Evolutionary conservation across 2,888 invertebrate genomes (phyloP), one percentile per base, ranked within the genome.

Genomic region (Erebia epiphron): DNA sequence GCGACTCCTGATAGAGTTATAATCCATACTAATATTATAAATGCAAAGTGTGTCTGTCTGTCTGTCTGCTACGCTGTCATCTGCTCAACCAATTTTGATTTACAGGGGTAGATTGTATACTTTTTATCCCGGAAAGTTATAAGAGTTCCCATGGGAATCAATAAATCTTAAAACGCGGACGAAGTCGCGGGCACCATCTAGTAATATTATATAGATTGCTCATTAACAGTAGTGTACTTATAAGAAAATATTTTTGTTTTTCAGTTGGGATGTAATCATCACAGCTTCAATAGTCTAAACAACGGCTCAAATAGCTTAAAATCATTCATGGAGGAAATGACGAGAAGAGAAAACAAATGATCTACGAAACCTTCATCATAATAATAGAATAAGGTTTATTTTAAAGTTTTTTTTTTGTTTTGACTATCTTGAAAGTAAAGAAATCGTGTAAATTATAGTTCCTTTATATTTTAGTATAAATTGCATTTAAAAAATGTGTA

Each of bases 311-410:
- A 84, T 78, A 83, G 85, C 68, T 74, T 91, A 52, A 84, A 85
- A 68, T 78, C 81, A 4, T 91, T 91, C 75, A 90, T 91, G 88
- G 79, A 86, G 73, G 78, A 73, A 68, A 90, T 89, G 89, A 79
- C 78, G 1, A 77, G 85, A n/a, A 76, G 75, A 57, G 86, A 85
- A 5, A 67, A 68, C 50, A 14, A 35, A 13, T 50, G 41, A 43
- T 21, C 13, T 50, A 56, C 13, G 26, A 56, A 21, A 13, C 11
- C 10, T 35, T 35, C 35, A 35, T 18, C 3, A 16, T 54, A 11
- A 13, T 18, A 26, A 2, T 49, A 60, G 41, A 41, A 60, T 41
- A 43, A 16, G 41, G 13, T 21, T 26, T 57, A 13, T 57, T 26
- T 57, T 57, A 11, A 21, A 26, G 10, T 7, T 26, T 13, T 56